Conservation (phyloP, 2,797 vertebrate species). For the Sebastes diploproa region DNA sequence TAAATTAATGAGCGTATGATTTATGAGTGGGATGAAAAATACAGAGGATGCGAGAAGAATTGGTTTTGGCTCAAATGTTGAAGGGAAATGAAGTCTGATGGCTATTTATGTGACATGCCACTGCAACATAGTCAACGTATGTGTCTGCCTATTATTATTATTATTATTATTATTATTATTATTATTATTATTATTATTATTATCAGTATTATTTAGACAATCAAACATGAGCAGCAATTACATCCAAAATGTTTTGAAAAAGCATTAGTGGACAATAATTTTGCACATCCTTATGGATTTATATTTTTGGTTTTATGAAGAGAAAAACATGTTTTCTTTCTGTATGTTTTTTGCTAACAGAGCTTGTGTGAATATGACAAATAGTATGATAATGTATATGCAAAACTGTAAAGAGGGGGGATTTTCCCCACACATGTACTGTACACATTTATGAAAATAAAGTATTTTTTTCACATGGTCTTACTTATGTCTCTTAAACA, state of each 20-base stretch:
- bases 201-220: constrained; percentile 81
- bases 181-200: constrained; percentile 64
- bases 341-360: constrained; percentile 55
- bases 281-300: constrained; percentile 75
- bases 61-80: constrained; percentile 13
- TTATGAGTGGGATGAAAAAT: constrained; percentile 24
- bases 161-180: constrained; percentile 64
- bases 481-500: neutral
- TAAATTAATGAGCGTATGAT: constrained; percentile 25
- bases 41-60: neutral
- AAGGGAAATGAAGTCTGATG: constrained; percentile 24
- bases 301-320: constrained; percentile 59
- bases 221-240: constrained; percentile 70
- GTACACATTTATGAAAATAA: constrained; percentile 83
- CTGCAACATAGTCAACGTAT: constrained; percentile 49
- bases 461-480: constrained; percentile 80
- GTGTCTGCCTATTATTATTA: constrained; percentile 41
- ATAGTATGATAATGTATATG: constrained; percentile 68
- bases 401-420: constrained; percentile 63
- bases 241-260: constrained; percentile 60
- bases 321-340: constrained; percentile 27
- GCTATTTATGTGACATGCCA: constrained; percentile 53
- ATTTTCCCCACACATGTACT: constrained; percentile 67
- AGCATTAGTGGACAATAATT: constrained; percentile 55
- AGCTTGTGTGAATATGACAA: constrained; percentile 68